phyloP scores from a whole-genome alignment of 2,797 vertebrate species.

The Delichon dasypus region DNA sequence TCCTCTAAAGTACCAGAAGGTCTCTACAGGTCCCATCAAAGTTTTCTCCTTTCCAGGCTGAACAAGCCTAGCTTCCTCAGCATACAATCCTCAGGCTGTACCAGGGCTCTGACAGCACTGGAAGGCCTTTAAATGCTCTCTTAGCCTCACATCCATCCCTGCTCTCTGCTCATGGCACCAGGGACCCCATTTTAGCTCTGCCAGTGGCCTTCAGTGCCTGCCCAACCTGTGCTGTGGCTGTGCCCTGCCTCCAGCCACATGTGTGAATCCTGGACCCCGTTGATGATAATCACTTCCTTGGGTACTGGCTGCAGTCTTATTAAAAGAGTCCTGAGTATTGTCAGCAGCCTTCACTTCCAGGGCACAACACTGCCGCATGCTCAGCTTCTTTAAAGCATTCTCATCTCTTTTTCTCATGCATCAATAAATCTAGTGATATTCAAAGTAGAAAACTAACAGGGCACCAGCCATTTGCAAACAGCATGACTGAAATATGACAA shows the following conservation, averaged over 20 bases:
- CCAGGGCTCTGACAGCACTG: neutral
- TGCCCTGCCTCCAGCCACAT: neutral
- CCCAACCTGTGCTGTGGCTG: neutral
- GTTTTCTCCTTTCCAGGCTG: neutral
- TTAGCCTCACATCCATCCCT: neutral
- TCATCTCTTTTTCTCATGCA: neutral
- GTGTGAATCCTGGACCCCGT: neutral
- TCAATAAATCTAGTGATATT: neutral
- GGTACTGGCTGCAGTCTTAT: neutral
- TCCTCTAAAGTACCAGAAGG: neutral
- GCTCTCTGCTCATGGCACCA: neutral
- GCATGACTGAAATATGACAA: neutral
- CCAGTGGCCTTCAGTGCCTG: neutral
- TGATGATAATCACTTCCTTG: neutral
- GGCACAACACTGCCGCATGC: neutral
- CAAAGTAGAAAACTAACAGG: neutral
- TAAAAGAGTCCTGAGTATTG: neutral
- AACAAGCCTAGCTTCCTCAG: neutral
- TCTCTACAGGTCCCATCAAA: neutral
- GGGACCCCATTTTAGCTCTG: neutral
- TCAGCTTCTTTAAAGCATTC: neutral
- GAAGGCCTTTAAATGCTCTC: neutral
- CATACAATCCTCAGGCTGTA: neutral
- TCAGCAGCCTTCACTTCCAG: neutral
- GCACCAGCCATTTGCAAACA: neutral